Base-by-base conservation (phyloP, 2,888 invertebrate species). In the Ornithoptera priamus region DNA sequence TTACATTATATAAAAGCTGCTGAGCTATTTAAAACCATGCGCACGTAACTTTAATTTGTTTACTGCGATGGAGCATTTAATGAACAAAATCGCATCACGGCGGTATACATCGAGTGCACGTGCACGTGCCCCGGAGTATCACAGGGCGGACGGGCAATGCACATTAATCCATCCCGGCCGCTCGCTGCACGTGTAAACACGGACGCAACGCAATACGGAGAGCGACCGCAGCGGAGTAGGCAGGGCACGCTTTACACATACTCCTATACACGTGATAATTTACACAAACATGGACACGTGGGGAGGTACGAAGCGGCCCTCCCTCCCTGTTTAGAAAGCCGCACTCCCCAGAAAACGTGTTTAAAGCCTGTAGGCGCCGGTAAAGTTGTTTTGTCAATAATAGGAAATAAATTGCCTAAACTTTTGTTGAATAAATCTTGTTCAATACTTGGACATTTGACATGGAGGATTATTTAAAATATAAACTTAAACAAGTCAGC, bases 211-310 rank as follows among this genome's bases (percentile, higher is more conserved):
- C 81, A 82, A 84, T 85, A 84, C 83, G 79, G 78, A 79, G 77
- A 73, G 76, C 79, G 77, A 88, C 86, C 87, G 80, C 88, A 87
- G 75, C 77, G 76, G 78, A 58, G 46, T 57, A 62, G 75, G 78
- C 81, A 78, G 76, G 78, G 78, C 81, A 78, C 77, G 78, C 77
- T 76, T 73, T 70, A 69, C 69, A 71, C 71, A 74, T 76, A 76
- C 76, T 78, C 79, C 77, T 78, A 76, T 82, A 82, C 82, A 81
- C 84, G 85, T 86, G 88, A 89, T 90, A 89, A 90, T 89, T 89
- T 88, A 88, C 85, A 82, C 81, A 79, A 79, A 83, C 84, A 81
- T 79, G 79, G 80, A 80, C 83, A 80, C 80, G 77, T 78, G 77
- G 64, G 61, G 56, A 8, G 56, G 39, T 36, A 72, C 69, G 71